phyloP scores from a whole-genome alignment of 2,888 invertebrate species.

The Entomobrya proxima region DNA sequence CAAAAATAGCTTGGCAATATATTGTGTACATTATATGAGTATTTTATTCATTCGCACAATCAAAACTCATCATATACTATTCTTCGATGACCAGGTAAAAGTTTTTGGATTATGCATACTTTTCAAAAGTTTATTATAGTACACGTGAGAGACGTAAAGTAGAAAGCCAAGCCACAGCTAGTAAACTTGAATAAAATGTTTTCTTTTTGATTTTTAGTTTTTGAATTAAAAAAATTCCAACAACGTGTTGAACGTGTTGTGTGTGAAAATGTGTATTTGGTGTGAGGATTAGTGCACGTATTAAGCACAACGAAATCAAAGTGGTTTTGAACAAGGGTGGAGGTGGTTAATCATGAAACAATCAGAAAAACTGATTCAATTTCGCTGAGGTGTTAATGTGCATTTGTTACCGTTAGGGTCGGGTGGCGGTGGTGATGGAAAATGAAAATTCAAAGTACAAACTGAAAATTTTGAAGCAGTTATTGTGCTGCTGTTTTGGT shows the following conservation, averaged over 20 bases:
- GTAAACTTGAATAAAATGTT: background rate
- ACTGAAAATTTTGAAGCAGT: background rate
- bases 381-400: background rate
- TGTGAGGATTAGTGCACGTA: background rate
- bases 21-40: background rate
- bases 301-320: background rate
- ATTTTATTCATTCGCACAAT: background rate
- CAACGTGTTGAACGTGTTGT: constrained; percentile 28
- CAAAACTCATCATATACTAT: background rate
- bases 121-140: background rate
- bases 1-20: background rate
- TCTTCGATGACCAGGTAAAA: constrained; percentile 20
- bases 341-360: background rate
- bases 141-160: background rate
- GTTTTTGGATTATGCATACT: background rate
- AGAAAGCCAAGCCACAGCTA: constrained; percentile 19
- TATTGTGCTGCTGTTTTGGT: background rate
- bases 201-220: background rate
- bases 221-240: background rate
- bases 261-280: constrained; percentile 9
- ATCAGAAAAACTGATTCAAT: background rate
- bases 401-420: background rate
- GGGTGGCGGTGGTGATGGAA: background rate
- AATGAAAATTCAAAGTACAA: background rate
- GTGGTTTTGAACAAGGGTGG: background rate